Percentiles rank a stretch among this genome's conserved stretches.
These are phyloP conservation scores for Trachelus stipa DNA, from an alignment of 2,888 invertebrate genomes.

Conservation along the genomic window DNA sequence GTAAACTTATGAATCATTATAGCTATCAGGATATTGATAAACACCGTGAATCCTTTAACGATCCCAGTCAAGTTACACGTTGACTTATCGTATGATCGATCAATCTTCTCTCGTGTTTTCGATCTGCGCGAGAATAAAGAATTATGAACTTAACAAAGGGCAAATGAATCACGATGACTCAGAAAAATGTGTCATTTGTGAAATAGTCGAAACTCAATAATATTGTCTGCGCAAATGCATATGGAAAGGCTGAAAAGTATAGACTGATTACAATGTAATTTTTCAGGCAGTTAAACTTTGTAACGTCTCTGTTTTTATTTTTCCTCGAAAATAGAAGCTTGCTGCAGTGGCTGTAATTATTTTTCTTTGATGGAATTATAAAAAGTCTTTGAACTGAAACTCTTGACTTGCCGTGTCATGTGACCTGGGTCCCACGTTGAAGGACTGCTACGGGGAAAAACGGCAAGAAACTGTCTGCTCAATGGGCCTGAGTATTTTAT, in stretches of 20 bases:
- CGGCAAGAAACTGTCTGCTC: background rate
- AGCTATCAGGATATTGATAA: background rate
- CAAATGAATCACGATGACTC: background rate
- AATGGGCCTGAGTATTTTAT: background rate
- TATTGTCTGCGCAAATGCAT: background rate
- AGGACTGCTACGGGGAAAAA: background rate
- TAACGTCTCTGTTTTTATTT: background rate
- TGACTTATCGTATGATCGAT: background rate
- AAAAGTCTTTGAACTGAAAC: background rate
- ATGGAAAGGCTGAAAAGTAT: background rate
- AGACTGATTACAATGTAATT: background rate
- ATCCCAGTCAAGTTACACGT: background rate
- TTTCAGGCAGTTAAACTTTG: background rate
- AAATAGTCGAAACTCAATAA: background rate
- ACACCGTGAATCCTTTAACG: background rate
- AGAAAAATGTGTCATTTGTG: background rate
- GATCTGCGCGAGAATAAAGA: background rate
- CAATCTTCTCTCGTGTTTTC: background rate
- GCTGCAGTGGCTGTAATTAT: background rate
- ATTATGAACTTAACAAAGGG: background rate
- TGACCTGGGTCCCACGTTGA: background rate
- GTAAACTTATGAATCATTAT: background rate
- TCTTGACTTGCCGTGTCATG: background rate
- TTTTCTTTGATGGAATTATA: background rate
- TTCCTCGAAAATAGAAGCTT: background rate